Conservation (phyloP, 1,140 invertebrate genomes). For the Drosophila sp. region DNA sequence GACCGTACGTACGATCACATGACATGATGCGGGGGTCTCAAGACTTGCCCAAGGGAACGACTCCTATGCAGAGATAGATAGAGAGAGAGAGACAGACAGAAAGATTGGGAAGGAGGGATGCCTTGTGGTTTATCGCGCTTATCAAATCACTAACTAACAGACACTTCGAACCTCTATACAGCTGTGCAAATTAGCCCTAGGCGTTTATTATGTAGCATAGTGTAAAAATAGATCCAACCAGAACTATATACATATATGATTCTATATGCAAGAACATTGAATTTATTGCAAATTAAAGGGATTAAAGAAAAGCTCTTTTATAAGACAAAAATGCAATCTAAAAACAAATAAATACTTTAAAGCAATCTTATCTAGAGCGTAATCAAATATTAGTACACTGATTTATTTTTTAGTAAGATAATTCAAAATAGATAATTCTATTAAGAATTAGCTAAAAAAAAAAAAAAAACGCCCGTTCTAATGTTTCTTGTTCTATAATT, state of each 20-base stretch:
- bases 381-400: constrained; percentile 1
- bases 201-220: not conserved
- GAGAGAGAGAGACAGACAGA: not conserved
- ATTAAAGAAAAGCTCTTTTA: not conserved
- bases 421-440: not conserved
- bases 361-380: not conserved
- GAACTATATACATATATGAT: not conserved
- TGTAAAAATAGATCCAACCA: no score
- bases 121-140: constrained; percentile 69
- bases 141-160: constrained; percentile 67
- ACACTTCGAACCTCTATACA: not conserved
- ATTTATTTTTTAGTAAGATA: not conserved
- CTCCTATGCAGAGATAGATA: not conserved
- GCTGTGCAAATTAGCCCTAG: not conserved
- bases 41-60: constrained; percentile 54
- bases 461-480: not conserved
- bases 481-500: not conserved
- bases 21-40: constrained; percentile 64
- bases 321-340: not conserved
- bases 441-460: not conserved
- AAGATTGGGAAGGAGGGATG: constrained; percentile 21
- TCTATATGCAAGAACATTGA: not conserved
- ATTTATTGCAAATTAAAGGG: not conserved
- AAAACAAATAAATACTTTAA: not conserved
- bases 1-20: constrained; percentile 62